Percentiles rank a stretch among this genome's conserved stretches.
These are phyloP conservation scores for Platerodrilus igneus DNA, from an alignment of 2,888 invertebrate species.

Conservation along the genomic window DNA sequence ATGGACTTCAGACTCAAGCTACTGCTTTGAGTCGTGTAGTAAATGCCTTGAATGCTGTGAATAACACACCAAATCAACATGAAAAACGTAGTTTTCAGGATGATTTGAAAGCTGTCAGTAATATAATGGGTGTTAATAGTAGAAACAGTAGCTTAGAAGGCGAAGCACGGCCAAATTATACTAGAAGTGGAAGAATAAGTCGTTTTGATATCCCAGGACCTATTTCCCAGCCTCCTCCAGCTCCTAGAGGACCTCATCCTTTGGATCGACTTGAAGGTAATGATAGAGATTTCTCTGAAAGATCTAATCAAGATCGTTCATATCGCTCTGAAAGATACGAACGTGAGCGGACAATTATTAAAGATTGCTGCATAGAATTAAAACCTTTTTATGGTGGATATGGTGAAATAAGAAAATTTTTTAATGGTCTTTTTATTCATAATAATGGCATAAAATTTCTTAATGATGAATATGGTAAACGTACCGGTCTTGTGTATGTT, in stretches of 20 bases:
- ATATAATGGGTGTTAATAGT: too few species aligned
- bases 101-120: too few species aligned
- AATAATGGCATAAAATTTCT: constrained; percentile 83
- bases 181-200: too few species aligned
- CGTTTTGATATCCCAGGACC: constrained; percentile 6
- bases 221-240: not conserved
- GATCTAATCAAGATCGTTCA: constrained; percentile 18
- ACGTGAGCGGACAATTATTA: too few species aligned
- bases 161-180: too few species aligned
- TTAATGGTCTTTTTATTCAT: constrained; percentile 68
- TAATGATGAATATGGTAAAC: constrained; percentile 72
- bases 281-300: too few species aligned
- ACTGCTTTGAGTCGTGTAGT: too few species aligned
- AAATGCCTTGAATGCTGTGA: too few species aligned
- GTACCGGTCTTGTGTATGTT: constrained; percentile 75
- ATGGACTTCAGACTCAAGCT: constrained; percentile 14
- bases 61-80: too few species aligned
- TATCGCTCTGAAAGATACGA: constrained; percentile 25
- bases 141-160: too few species aligned
- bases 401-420: constrained; percentile 77
- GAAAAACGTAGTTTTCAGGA: too few species aligned
- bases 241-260: not conserved
- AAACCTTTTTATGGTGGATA: constrained; percentile 68
- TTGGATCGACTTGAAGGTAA: constrained; percentile 7
- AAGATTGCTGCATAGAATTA: constrained; percentile 64